Evolutionary conservation across 2,888 invertebrate species (phyloP).

Genomic region (Brachylomia viminalis): DNA sequence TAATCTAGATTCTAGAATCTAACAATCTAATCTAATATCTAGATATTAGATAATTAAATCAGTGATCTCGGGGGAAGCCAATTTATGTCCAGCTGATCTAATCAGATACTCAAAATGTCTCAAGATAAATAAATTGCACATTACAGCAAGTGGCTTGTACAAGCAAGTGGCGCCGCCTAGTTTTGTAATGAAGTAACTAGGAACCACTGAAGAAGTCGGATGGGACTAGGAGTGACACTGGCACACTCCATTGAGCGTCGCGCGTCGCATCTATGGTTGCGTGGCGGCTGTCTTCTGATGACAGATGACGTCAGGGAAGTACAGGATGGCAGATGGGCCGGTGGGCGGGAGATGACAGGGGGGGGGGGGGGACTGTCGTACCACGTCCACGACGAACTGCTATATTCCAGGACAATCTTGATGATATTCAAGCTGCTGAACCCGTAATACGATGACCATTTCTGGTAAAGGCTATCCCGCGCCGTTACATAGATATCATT

Average conservation of each 20-base stretch:
- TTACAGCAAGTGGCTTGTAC: no score
- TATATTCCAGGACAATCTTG: background rate
- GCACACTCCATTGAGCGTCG: no score
- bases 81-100: background rate
- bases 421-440: background rate
- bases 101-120: slow-evolving; percentile 1
- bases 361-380: no score
- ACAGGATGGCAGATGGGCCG: no score
- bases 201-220: background rate
- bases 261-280: background rate
- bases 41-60: background rate
- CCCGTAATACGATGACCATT: background rate
- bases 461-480: background rate
- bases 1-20: background rate
- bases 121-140: slow-evolving; percentile 10
- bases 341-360: no score
- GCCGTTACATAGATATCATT: background rate
- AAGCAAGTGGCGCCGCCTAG: background rate
- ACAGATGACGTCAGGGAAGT: background rate
- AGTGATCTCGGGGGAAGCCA: background rate
- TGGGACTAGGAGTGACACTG: no score
- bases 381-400: background rate
- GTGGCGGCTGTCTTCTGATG: background rate
- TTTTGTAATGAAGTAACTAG: background rate
- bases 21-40: no score